A percentile compares a stretch with the other conserved stretches of the same genome.
These are phyloP conservation scores for Netelia melanura DNA, from an alignment of 2,888 invertebrate species.

Conservation along the genomic window DNA sequence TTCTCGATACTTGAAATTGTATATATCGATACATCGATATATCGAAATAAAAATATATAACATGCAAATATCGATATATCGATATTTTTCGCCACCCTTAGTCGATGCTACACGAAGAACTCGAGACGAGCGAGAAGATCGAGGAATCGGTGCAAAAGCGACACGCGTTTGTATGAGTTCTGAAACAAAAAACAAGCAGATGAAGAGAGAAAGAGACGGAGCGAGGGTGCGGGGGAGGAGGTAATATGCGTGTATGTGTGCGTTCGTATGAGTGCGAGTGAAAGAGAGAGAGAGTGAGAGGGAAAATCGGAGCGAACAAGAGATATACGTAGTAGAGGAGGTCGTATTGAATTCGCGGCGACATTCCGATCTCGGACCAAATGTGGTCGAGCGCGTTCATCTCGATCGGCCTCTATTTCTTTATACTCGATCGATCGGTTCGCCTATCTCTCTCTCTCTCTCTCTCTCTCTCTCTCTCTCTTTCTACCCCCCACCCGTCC, in stretches of 20 bases:
- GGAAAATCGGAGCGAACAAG: slow-evolving; percentile 12
- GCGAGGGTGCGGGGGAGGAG: too few species aligned
- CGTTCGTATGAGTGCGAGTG: too few species aligned
- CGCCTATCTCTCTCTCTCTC: neutral
- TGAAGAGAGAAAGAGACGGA: slow-evolving; percentile 13
- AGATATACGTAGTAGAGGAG: slow-evolving; percentile 59
- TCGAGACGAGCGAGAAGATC: slow-evolving; percentile 19
- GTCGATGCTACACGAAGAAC: slow-evolving; percentile 34
- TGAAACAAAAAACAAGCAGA: slow-evolving; percentile 22
- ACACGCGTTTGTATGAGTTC: neutral
- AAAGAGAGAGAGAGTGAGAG: slow-evolving; percentile 31
- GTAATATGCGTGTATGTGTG: too few species aligned
- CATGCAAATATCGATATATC: too few species aligned
- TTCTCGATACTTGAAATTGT: too few species aligned
- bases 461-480: neutral
- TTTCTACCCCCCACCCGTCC: neutral
- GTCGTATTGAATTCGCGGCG: slow-evolving; percentile 75
- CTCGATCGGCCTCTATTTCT: slow-evolving; percentile 62
- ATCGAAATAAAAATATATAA: too few species aligned
- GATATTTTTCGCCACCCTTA: too few species aligned
- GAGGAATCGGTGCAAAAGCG: slow-evolving; percentile 22
- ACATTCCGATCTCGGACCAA: slow-evolving; percentile 76
- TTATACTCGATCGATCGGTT: slow-evolving; percentile 55
- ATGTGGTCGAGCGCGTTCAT: slow-evolving; percentile 67
- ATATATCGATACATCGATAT: too few species aligned